phyloP scores from a whole-genome alignment of 1,140 invertebrate genomes.

The Adelges cooleyi region DNA sequence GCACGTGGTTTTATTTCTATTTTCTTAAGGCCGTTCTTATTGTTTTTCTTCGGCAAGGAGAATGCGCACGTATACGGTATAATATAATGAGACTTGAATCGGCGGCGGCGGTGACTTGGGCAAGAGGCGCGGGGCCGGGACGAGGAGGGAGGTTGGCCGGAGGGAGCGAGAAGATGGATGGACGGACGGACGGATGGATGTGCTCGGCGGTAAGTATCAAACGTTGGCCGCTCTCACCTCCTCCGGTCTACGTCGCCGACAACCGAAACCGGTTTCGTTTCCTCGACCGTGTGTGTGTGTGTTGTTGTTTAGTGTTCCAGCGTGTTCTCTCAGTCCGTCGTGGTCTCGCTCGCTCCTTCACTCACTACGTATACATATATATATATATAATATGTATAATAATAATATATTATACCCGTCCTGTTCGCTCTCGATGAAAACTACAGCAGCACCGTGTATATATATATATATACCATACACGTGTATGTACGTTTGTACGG shows the following conservation, averaged over 20 bases:
- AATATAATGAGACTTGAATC: conserved; percentile 17
- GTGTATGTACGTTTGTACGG: no score
- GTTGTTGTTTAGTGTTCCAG: neutral
- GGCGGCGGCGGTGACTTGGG: neutral
- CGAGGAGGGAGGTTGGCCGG: neutral
- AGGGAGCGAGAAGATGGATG: conserved; percentile 9
- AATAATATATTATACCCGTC: no score
- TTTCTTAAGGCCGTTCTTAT: no score
- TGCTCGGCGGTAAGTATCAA: conserved; percentile 19
- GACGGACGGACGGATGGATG: conserved; percentile 19
- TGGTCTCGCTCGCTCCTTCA: no score
- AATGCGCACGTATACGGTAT: no score
- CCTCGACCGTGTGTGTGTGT: conserved; percentile 1
- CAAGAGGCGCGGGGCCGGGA: neutral
- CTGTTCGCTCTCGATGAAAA: no score
- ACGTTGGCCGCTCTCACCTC: conserved; percentile 22
- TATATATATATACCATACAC: no score
- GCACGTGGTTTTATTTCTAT: no score
- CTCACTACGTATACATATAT: no score
- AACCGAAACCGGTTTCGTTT: conserved; percentile 28
- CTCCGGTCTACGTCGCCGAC: conserved; percentile 23
- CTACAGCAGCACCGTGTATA: no score
- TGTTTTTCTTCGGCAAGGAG: conserved; percentile 16
- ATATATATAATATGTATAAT: no score
- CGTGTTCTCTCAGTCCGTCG: no score